Percentiles rank a stretch among this genome's conserved stretches.
Evolutionary conservation across 2,113 vertebrate genomes (phyloP).

Genomic region (Lonchura striata): DNA sequence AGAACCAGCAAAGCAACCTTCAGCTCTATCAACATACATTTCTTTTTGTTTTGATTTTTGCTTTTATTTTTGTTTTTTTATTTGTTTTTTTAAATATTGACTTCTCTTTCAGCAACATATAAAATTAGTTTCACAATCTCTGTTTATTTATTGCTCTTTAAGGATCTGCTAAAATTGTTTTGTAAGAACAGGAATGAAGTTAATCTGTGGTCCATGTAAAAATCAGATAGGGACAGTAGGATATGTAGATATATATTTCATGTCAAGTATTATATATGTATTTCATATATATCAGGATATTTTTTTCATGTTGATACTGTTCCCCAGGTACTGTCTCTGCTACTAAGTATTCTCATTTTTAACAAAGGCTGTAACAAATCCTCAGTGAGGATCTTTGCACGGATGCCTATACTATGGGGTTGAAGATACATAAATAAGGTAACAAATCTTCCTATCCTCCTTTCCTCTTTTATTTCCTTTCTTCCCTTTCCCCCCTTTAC

Average conservation of each 20-base stretch:
- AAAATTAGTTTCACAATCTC: background rate
- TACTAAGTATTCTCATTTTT: background rate
- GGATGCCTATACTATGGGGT: background rate
- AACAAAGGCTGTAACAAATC: background rate
- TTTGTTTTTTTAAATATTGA: background rate
- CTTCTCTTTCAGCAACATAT: background rate
- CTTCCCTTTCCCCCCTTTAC: background rate
- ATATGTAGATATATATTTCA: background rate
- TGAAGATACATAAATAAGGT: background rate
- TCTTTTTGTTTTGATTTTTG: background rate
- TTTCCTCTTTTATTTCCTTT: background rate
- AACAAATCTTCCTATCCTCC: background rate
- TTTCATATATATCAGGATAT: background rate
- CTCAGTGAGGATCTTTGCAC: background rate
- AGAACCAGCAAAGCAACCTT: background rate
- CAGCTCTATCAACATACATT: background rate
- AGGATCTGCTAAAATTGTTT: background rate
- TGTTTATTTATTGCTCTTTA: background rate
- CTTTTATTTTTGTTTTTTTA: too few relatives aligned
- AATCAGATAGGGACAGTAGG: background rate
- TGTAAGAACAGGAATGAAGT: background rate
- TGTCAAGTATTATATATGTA: background rate
- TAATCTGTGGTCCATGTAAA: background rate
- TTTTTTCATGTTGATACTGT: background rate
- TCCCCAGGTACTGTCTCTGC: background rate